Base-by-base conservation (phyloP, 2,797 vertebrate genomes). In the Bryconaethiops microstoma region DNA sequence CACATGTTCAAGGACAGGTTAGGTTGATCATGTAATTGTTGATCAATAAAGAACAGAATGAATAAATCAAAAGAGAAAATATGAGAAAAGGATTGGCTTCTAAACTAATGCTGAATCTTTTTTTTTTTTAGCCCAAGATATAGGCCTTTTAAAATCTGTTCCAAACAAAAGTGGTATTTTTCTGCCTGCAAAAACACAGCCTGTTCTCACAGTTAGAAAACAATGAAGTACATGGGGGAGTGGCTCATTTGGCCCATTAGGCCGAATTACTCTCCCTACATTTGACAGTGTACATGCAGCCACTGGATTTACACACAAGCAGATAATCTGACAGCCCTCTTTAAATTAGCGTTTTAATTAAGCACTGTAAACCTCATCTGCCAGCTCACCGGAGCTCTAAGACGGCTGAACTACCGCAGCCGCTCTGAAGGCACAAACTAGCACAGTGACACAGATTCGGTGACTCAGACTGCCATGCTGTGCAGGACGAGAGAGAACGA, bases 281-380 rank as follows among this genome's bases (percentile, higher is more conserved):
- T 81, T 71, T 16, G 63, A 79, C 40, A 52, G 69, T 70, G 73
- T 52, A 65, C 21, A 21, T 39, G 14, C 52, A 48, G 55, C 54
- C 69, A 68, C 6, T 21, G 42, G 77, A 85, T 82, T 52, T 85
- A 86, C 81, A 69, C 85, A 73, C 82, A 85, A 87, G 84, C 85
- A 88, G 89, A 91, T 90, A 82, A 77, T 86, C 82, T 85, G 86
- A 88, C 67, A 73, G 87, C 77, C 88, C 80, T 90, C 88, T 92
- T 91, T 84, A 92, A 91, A 90, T 91, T 90, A 89, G 89, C 87
- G 79, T 90, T 89, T 94, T 92, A 91, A 94, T 92, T 91, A 93
- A 92, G 87, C 91, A 87, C 87, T 82, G 85, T 90, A 89, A 92
- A 90, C 85, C 91, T 92, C 88, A 87, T 91, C 92, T 91, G 90